phyloP scores from a whole-genome alignment of 2,797 vertebrate genomes.

The Lepilemur septentrionalis region DNA sequence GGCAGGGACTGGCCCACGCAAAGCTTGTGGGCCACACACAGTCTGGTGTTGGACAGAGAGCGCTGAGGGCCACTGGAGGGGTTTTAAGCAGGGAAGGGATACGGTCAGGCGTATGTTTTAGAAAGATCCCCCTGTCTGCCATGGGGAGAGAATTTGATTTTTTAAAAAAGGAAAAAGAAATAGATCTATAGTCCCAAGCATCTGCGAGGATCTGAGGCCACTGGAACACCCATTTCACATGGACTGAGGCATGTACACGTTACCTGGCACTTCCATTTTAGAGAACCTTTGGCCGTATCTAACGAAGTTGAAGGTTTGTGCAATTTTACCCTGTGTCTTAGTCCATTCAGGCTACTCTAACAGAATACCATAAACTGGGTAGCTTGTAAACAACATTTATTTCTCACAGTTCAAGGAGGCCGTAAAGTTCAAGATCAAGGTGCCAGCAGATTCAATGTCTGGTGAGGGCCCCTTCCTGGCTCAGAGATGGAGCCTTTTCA shows the following conservation, averaged over 20 bases:
- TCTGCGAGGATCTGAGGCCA: background rate
- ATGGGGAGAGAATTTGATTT: background rate
- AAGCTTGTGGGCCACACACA: background rate
- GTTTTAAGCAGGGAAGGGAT: background rate
- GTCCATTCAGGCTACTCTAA: background rate
- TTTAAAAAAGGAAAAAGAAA: background rate
- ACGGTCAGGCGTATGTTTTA: background rate
- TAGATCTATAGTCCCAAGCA: background rate
- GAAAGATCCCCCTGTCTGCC: background rate
- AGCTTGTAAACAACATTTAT: no score
- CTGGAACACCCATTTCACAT: background rate
- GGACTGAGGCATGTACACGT: accelerated
- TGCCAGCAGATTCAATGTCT: background rate
- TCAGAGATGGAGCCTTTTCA: background rate
- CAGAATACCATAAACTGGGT: background rate
- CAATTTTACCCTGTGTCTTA: background rate
- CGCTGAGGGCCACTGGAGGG: background rate
- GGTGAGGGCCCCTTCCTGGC: background rate
- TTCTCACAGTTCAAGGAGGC: background rate
- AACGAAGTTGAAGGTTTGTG: background rate
- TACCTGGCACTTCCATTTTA: background rate
- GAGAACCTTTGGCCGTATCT: background rate
- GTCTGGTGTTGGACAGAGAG: background rate
- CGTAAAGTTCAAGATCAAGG: background rate
- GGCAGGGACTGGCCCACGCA: background rate